Evolutionary conservation across 1,140 invertebrate genomes (phyloP).

Genomic region (Zaprionus ornatus): DNA sequence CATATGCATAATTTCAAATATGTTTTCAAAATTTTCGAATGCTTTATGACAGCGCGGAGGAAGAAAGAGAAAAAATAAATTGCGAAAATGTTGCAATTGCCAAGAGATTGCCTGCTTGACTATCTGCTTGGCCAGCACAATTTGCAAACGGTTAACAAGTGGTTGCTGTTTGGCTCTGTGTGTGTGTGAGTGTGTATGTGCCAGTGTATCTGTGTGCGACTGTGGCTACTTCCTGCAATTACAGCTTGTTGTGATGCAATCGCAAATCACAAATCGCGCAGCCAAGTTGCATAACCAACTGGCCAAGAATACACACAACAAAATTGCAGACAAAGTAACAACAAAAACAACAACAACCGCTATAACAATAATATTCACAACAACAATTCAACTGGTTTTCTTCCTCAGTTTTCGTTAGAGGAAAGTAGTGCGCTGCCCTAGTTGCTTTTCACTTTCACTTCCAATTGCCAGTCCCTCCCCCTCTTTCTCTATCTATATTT

Average conservation of each 20-base stretch:
- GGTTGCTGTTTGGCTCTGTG: constrained; percentile 7
- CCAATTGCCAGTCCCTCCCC: constrained; percentile 10
- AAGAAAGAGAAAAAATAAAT: constrained; percentile 26
- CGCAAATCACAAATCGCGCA: constrained; percentile 33
- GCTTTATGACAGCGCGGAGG: constrained; percentile 29
- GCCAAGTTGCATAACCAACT: constrained; percentile 70
- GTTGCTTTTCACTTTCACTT: constrained; percentile 68
- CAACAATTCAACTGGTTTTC: constrained; percentile 62
- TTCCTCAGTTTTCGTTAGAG: constrained; percentile 13
- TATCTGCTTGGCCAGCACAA: constrained; percentile 9
- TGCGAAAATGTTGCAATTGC: constrained; percentile 43
- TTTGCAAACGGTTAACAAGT: constrained; percentile 21
- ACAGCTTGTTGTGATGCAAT: constrained; percentile 66
- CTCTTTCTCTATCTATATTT: background rate
- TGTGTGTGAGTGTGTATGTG: constrained; percentile 20
- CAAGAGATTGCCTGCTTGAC: constrained; percentile 19
- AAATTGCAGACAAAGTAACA: constrained; percentile 13
- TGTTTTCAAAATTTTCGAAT: constrained; percentile 29
- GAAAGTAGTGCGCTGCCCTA: constrained; percentile 41
- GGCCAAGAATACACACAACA: constrained; percentile 70
- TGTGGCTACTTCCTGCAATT: constrained; percentile 68
- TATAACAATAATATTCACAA: background rate
- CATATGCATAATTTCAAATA: background rate
- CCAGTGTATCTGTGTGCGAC: constrained; percentile 25
- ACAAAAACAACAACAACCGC: constrained; percentile 23